phyloP scores from a whole-genome alignment of 2,113 vertebrate genomes.

The Ceyx melanurus region DNA sequence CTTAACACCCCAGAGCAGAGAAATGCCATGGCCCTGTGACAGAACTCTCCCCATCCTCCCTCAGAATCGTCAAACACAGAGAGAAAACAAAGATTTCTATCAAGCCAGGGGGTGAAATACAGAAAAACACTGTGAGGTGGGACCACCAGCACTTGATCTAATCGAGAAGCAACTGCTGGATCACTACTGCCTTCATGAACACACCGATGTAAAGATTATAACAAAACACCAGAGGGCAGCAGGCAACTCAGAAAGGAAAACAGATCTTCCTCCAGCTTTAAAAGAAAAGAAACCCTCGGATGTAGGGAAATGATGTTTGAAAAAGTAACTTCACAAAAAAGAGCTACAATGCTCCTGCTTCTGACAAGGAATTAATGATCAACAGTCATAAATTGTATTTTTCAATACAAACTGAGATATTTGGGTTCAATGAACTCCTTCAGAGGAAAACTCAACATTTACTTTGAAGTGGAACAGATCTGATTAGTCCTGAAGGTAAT shows the following conservation, averaged over 20 bases:
- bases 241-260: background rate
- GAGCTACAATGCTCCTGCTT: background rate
- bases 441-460: background rate
- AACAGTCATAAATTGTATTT: background rate
- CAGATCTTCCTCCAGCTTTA: background rate
- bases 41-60: background rate
- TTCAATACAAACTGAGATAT: background rate
- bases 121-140: rapidly evolving
- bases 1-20: background rate
- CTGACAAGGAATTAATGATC: background rate
- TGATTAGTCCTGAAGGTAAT: background rate
- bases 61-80: background rate
- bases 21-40: background rate
- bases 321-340: background rate
- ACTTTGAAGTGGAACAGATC: background rate
- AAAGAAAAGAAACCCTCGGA: background rate
- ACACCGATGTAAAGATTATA: background rate
- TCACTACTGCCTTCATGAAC: background rate
- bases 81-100: background rate
- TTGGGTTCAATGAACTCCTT: background rate
- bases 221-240: slow-evolving; percentile 49
- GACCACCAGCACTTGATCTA: background rate
- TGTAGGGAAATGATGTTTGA: background rate
- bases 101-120: background rate
- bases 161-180: background rate